These are phyloP conservation scores for Argynnis bischoffii DNA, from an alignment of 2,888 invertebrate genomes.

Conservation along the genomic window DNA sequence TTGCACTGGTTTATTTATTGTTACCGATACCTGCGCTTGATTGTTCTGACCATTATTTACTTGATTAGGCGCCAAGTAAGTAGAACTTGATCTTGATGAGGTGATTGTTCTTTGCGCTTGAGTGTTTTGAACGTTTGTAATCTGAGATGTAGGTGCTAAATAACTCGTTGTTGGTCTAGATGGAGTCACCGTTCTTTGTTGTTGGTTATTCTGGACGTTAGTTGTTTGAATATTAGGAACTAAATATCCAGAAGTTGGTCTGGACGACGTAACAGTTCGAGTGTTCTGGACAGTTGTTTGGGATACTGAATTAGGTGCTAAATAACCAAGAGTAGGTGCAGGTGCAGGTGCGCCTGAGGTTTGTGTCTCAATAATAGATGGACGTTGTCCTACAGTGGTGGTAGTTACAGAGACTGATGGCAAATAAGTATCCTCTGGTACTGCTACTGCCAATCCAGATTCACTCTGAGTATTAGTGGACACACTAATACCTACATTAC, in stretches of 20 bases:
- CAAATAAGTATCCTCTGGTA: slow-evolving; percentile 49
- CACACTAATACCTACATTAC: slow-evolving; percentile 40
- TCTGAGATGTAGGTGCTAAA: slow-evolving; percentile 17
- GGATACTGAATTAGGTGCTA: slow-evolving; percentile 32
- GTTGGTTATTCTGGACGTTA: not conserved
- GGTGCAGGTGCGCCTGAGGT: slow-evolving; percentile 7
- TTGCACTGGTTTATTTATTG: slow-evolving; percentile 27
- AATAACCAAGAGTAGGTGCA: slow-evolving; percentile 1
- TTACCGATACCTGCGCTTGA: slow-evolving; percentile 23
- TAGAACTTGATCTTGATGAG: slow-evolving; percentile 39
- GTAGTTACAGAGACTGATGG: slow-evolving; percentile 44
- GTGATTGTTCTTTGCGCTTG: slow-evolving; percentile 12
- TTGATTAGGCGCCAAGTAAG: slow-evolving; percentile 46
- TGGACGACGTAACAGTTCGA: slow-evolving; percentile 24
- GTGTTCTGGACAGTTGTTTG: slow-evolving; percentile 36
- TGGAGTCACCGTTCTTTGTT: slow-evolving; percentile 5
- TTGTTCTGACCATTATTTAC: slow-evolving; percentile 27
- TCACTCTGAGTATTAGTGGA: slow-evolving; percentile 37
- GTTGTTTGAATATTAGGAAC: slow-evolving; percentile 42
- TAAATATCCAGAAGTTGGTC: slow-evolving; percentile 21
- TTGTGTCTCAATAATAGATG: slow-evolving; percentile 21
- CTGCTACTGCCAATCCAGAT: slow-evolving; percentile 31
- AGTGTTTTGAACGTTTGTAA: not conserved
- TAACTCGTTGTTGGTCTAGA: slow-evolving; percentile 41
- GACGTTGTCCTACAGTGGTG: slow-evolving; percentile 12